Percentiles rank a stretch among this genome's conserved stretches.
These are phyloP conservation scores for Cosmorhoe ocellata DNA, from an alignment of 2,888 invertebrate species.

Conservation along the genomic window DNA sequence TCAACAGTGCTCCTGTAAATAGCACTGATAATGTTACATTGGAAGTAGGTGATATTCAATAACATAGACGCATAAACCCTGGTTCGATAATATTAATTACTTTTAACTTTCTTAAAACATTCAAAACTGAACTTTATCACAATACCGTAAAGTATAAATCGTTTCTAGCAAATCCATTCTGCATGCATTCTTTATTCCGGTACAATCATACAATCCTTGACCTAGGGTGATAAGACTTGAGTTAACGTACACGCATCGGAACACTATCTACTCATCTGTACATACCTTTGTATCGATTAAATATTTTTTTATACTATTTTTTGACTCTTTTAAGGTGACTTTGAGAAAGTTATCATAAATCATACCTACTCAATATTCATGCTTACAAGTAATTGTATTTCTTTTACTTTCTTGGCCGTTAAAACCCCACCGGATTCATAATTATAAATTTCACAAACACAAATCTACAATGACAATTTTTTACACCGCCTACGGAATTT, in stretches of 20 bases:
- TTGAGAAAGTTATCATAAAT: constrained; percentile 15
- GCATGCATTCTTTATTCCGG: constrained; percentile 48
- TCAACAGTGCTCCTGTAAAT: too few species aligned
- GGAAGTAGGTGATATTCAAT: neutral
- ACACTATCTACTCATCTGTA: too few species aligned
- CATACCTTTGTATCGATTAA: too few species aligned
- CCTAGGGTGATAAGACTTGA: constrained; percentile 51
- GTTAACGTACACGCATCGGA: constrained; percentile 36
- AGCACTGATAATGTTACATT: neutral
- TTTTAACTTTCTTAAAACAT: constrained; percentile 24
- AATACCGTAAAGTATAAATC: neutral
- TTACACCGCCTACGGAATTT: too few species aligned
- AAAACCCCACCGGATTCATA: too few species aligned
- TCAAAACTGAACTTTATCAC: constrained; percentile 9
- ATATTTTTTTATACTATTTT: constrained; percentile 9
- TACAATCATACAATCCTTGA: constrained; percentile 49
- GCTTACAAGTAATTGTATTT: too few species aligned
- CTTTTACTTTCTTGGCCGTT: too few species aligned
- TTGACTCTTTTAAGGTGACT: constrained; percentile 22
- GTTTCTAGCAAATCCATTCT: constrained; percentile 12
- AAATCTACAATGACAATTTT: too few species aligned
- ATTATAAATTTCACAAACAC: too few species aligned
- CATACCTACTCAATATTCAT: too few species aligned
- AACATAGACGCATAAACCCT: constrained; percentile 19
- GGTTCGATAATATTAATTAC: constrained; percentile 38